Evolutionary conservation across 2,797 vertebrate genomes (phyloP).

Genomic region (Helarctos malayanus): DNA sequence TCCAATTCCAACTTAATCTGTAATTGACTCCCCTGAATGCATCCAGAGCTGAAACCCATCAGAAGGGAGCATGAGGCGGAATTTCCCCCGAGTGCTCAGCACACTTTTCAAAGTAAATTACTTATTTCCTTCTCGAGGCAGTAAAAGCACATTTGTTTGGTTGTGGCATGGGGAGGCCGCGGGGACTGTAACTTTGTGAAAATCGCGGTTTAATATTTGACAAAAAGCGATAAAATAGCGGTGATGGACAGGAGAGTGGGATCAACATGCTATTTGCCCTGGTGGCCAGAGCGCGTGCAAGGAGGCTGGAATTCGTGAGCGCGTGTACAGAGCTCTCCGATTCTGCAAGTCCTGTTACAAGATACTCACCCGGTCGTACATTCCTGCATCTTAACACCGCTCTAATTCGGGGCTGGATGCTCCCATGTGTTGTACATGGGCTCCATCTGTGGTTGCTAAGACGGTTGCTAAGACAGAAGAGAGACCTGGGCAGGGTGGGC

Average conservation of each 20-base stretch:
- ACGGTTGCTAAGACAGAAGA: neutral
- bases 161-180: neutral
- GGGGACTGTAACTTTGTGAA: neutral
- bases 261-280: neutral
- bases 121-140: slow-evolving; percentile 25
- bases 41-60: neutral
- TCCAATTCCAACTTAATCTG: slow-evolving; percentile 18
- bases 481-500: neutral
- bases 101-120: slow-evolving; percentile 70
- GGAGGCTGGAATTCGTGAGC: neutral
- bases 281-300: rapidly evolving
- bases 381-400: slow-evolving; percentile 47
- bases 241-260: neutral
- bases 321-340: neutral
- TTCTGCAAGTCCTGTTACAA: slow-evolving; percentile 30
- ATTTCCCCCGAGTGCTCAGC: slow-evolving; percentile 22
- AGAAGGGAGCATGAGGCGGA: neutral
- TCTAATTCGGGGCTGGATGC: slow-evolving; percentile 44
- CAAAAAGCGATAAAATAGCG: neutral
- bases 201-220: slow-evolving; percentile 20
- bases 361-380: neutral
- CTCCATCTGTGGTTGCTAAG: slow-evolving; percentile 4
- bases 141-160: neutral
- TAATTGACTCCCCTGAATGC: neutral
- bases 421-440: slow-evolving; percentile 65